Evolutionary conservation across 2,797 vertebrate genomes (phyloP).

Genomic region (Paramormyrops hopkinsi): DNA sequence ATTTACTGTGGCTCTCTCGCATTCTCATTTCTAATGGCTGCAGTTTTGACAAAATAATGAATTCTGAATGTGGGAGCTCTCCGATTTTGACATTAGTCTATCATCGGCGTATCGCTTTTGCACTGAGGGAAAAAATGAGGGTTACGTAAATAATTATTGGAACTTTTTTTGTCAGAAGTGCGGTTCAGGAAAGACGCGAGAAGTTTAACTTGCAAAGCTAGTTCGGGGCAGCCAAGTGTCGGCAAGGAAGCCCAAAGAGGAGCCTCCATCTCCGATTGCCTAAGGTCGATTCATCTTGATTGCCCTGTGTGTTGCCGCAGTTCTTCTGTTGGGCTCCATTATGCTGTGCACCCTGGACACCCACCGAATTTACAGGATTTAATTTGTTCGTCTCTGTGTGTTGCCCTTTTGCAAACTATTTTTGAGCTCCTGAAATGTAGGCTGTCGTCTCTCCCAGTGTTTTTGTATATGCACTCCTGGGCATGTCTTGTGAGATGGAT

Average conservation of each 20-base stretch:
- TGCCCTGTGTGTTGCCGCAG: conserved; percentile 40
- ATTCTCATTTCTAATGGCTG: conserved; percentile 23
- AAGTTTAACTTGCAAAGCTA: conserved; percentile 36
- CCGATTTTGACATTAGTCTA: conserved; percentile 19
- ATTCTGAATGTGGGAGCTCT: conserved; percentile 21
- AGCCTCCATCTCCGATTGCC: conserved; percentile 29
- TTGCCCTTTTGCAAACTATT: conserved; percentile 13
- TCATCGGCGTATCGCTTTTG: conserved; percentile 31
- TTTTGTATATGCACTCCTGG: not conserved
- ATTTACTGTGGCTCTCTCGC: conserved; percentile 2
- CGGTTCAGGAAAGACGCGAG: conserved; percentile 4
- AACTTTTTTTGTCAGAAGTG: conserved; percentile 19
- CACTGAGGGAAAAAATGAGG: conserved; percentile 28
- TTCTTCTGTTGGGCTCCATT: conserved; percentile 43
- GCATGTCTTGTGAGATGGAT: not conserved
- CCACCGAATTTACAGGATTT: conserved; percentile 38
- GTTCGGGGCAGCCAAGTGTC: not conserved
- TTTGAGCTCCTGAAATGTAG: conserved; percentile 26
- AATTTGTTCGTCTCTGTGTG: conserved; percentile 23
- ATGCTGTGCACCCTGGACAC: conserved; percentile 30
- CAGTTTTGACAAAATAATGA: conserved; percentile 25
- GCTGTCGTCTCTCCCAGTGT: conserved; percentile 13
- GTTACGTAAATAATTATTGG: conserved; percentile 27
- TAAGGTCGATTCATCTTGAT: conserved; percentile 30
- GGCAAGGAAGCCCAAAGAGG: conserved; percentile 32